Base-by-base conservation (phyloP, 2,888 invertebrate species). In the Drosophila sordidapex region DNA sequence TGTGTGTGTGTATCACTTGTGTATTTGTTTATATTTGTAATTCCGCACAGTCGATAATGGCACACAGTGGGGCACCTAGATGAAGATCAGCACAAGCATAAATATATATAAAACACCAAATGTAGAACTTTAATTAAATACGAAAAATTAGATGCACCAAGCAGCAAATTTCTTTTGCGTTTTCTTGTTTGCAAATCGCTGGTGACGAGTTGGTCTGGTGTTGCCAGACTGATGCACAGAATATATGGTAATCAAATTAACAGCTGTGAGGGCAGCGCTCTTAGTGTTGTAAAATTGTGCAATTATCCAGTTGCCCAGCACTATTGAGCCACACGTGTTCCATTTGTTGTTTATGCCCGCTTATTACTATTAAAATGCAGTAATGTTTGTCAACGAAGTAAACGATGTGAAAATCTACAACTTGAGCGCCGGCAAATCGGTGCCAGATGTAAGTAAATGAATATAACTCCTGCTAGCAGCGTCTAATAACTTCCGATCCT, bases 371-470 rank as follows among this genome's bases (percentile, higher is more conserved):
- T 60, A 76, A 74, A 71, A 76, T 80, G 74, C 84, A 66, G 70
- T 70, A 60, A 99, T 99, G 99, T 97, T 98, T 93, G 97, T 98
- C 61, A 97, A 97, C 56, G 97, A 97, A 93, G 96, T 97, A 66
- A 99, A 99, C 94, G 97, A 99, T 94, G 96, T 99, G 46, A 99
- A 99, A 94, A 98, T 99, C 76, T 99, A 99, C 92, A 99, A 99
- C 94, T 95, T 99, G 51, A 99, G 98, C 93, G 97, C 97, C 76
- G 99, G 99, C 75, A 99, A 99, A 94, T 97, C 98, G 35, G 94
- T 99, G 76, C 99, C 99, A 74, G 99, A 99, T 94, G 98, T 98
- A 95, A 95, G 95, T 94, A 68, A 11, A 56, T 4, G 15, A 15
- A 0, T 46, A 6, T 4, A 3, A 25, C 15, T 25, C n/a, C 13